Base-by-base conservation (phyloP, 2,113 vertebrate genomes). In the Hippocampus zosterae region DNA sequence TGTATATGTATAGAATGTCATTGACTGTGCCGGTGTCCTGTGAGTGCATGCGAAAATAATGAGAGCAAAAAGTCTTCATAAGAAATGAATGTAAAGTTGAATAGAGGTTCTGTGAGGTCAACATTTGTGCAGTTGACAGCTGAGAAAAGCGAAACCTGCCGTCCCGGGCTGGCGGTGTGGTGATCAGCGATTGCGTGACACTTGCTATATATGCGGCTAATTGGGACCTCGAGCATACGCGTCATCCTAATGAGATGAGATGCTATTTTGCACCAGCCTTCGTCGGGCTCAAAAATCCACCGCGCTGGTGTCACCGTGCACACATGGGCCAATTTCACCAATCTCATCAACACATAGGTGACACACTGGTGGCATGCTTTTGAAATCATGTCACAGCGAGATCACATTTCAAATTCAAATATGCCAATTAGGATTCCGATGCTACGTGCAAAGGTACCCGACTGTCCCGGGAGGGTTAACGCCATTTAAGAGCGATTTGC, bases 181-280 rank as follows among this genome's bases (percentile, higher is more conserved):
- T 65, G 63, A 25, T 25, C 42, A 18, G 23, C 23, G 15, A 65
- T 46, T 18, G 63, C 42, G 63, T 48, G 63, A 65, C 63, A 46
- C 63, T 23, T 41, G 40, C 37, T 64, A 29, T 64, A 40, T 15
- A 42, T 23, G 40, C 5, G 12, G 41, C n/a, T 65, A 60, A 68
- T 15, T 53, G 16, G 8, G 65, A 67, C 44, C 65, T 23, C n/a
- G 48, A 67, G 65, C 65, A 21, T 40, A 15, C 27, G 40, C 5
- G 9, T 44, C 55, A 33, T 33, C 46, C 19, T 44, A 52, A 63
- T 21, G 12, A 62, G 55, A 64, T 16, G 63, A 56, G 27, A 55
- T 68, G 57, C n/a, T 71, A 66, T 53, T 75, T 48, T 72, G 72
- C 68, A 69, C 23, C 59, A 42, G 16, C 57, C 41, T 59, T 66